Evolutionary conservation across 1,140 invertebrate genomes (phyloP).

Genomic region (Octopus bimaculoides): DNA sequence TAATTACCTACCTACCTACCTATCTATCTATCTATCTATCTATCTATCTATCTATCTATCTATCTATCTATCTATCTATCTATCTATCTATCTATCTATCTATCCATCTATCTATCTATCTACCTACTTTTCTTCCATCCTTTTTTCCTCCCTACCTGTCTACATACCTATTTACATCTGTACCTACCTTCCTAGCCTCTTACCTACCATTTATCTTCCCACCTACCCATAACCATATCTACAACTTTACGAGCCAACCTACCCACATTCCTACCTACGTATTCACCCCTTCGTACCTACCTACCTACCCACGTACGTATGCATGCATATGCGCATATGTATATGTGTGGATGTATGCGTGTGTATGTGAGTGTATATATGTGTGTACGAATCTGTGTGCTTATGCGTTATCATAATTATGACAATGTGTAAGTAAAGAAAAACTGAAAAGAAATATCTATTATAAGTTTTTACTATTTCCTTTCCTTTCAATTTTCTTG

Average conservation of each 20-base stretch:
- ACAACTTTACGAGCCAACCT: not conserved
- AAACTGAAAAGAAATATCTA: too few relatives aligned
- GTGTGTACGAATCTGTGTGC: too few relatives aligned
- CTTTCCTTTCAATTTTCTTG: too few relatives aligned
- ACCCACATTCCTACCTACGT: not conserved
- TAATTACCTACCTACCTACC: not conserved
- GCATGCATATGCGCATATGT: too few relatives aligned
- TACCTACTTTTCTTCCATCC: not conserved
- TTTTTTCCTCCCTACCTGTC: constrained; percentile 1
- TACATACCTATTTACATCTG: not conserved
- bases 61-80: not conserved
- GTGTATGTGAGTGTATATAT: too few relatives aligned
- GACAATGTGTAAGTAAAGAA: too few relatives aligned
- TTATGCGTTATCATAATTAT: too few relatives aligned
- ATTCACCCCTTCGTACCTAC: not conserved
- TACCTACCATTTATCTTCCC: not conserved
- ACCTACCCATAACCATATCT: not conserved
- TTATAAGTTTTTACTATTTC: too few relatives aligned
- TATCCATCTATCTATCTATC: not conserved
- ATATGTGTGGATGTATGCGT: too few relatives aligned
- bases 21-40: constrained; percentile 10
- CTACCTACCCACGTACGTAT: not conserved
- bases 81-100: constrained; percentile 4
- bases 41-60: not conserved
- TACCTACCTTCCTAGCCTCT: not conserved